Percentiles rank a stretch among this genome's conserved stretches.
phyloP scores from a whole-genome alignment of 2,888 invertebrate genomes.

The Tortricodes alternella region DNA sequence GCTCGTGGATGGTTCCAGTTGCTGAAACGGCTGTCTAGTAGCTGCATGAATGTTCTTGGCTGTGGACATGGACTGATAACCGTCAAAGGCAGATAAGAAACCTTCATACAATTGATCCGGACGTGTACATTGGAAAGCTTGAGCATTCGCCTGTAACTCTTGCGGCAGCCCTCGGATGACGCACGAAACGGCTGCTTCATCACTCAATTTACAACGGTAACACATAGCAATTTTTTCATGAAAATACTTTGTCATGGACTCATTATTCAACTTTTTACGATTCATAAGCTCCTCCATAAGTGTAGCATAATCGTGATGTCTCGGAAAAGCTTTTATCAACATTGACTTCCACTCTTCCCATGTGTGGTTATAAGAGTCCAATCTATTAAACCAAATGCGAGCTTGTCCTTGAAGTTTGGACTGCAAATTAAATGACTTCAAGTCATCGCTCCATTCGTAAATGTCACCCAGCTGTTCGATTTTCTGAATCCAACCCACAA shows the following conservation, averaged over 20 bases:
- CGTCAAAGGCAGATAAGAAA: background rate
- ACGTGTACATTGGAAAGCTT: conserved; percentile 1
- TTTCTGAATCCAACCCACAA: conserved; percentile 29
- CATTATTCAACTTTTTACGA: background rate
- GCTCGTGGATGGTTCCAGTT: background rate
- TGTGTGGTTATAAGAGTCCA: conserved; percentile 25
- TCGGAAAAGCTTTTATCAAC: conserved; percentile 1
- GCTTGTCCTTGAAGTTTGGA: conserved; percentile 35
- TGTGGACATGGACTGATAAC: background rate
- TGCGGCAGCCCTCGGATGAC: conserved; percentile 19
- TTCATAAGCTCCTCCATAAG: background rate
- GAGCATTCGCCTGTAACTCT: conserved; percentile 11
- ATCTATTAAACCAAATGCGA: conserved; percentile 35
- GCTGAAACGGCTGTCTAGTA: background rate
- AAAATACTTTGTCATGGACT: background rate
- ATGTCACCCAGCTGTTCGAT: conserved; percentile 30
- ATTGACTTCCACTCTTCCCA: conserved; percentile 27
- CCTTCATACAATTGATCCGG: conserved; percentile 1
- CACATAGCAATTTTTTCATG: background rate
- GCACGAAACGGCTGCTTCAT: conserved; percentile 9
- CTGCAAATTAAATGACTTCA: conserved; percentile 31
- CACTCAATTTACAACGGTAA: conserved; percentile 2
- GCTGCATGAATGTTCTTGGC: background rate
- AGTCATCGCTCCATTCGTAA: conserved; percentile 17
- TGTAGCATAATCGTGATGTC: background rate